Evolutionary conservation across 2,888 invertebrate species (phyloP).

Genomic region (Acrobasis repandana): DNA sequence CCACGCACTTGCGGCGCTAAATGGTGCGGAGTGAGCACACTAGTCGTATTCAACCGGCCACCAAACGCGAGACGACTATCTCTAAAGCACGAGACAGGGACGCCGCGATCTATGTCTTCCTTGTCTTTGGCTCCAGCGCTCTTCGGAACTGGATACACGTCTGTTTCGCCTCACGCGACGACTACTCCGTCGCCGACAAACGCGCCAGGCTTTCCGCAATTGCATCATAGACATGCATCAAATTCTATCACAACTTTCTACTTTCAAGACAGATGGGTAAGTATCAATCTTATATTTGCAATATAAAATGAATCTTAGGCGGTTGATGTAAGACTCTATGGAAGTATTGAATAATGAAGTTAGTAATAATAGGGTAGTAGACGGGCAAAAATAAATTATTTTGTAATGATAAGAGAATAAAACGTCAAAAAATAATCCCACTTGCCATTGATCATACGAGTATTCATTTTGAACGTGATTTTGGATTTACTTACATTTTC

Average conservation of each 20-base stretch:
- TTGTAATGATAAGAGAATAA: too few species aligned
- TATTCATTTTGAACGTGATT: too few species aligned
- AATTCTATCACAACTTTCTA: constrained; percentile 90
- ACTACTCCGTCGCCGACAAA: constrained; percentile 79
- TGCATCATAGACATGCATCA: constrained; percentile 78
- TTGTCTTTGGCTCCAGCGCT: constrained; percentile 65
- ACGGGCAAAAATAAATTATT: too few species aligned
- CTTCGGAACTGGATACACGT: constrained; percentile 63
- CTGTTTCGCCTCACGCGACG: constrained; percentile 76
- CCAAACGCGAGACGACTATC: constrained; percentile 86
- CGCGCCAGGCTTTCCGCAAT: constrained; percentile 71
- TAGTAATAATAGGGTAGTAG: too few species aligned
- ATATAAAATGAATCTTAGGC: too few species aligned
- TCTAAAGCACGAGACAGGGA: constrained; percentile 87
- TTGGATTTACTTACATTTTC: too few species aligned
- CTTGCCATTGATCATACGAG: too few species aligned
- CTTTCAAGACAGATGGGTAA: constrained; percentile 88
- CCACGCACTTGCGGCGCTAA: constrained; percentile 96
- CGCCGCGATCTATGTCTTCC: constrained; percentile 85
- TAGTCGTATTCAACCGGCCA: constrained; percentile 93
- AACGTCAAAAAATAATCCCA: too few species aligned
- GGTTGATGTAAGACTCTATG: too few species aligned
- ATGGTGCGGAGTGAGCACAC: constrained; percentile 93
- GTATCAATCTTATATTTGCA: neutral
- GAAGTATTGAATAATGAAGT: too few species aligned